Evolutionary conservation across 1,140 invertebrate genomes (phyloP), one percentile per base, ranked within the genome.

Genomic region (Nymphalis io): DNA sequence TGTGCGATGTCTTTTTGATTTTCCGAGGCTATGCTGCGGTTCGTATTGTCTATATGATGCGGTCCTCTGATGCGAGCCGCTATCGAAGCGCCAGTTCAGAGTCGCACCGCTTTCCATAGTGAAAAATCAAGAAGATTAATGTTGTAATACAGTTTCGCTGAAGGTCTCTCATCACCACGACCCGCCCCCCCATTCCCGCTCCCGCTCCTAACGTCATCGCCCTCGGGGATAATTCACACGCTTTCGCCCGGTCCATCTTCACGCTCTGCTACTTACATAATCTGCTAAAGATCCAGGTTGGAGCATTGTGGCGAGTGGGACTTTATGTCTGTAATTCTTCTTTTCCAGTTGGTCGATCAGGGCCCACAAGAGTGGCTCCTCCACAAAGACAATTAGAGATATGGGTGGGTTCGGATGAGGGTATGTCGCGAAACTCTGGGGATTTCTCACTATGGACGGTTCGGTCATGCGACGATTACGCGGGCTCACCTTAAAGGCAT

Each of bases 291-390:
- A 58, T 58, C 79, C 78, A 73, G 80, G 73, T 76, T 72, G 76
- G 75, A 78, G 68, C 71, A 69, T 81, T 83, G 76, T 85, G 87
- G 83, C 84, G 83, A 89, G 81, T 83, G 85, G 87, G 89, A 89
- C 84, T 90, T 83, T 81, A 91, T 87, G 85, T 88, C 86, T 89
- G 84, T 85, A 82, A 83, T 90, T 90, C 85, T 91, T 91, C 89
- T 91, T 91, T 91, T 90, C 83, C 88, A 91, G 88, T 89, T 91
- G 89, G 88, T 90, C 85, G 89, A 91, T 91, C 89, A 91, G 87
- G 89, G 89, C 80, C 88, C 88, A 84, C 88, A 90, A 88, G 89
- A 91, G 86, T 91, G 89, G 89, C 88, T 91, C 84, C 82, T 91
- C 85, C 89, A 87, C 88, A 91, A 91, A 91, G 89, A 91, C 88